These are phyloP conservation scores for Beroe ovata DNA, from an alignment of 37 sponge, comb jelly and placozoan genomes.

Conservation along the genomic window DNA sequence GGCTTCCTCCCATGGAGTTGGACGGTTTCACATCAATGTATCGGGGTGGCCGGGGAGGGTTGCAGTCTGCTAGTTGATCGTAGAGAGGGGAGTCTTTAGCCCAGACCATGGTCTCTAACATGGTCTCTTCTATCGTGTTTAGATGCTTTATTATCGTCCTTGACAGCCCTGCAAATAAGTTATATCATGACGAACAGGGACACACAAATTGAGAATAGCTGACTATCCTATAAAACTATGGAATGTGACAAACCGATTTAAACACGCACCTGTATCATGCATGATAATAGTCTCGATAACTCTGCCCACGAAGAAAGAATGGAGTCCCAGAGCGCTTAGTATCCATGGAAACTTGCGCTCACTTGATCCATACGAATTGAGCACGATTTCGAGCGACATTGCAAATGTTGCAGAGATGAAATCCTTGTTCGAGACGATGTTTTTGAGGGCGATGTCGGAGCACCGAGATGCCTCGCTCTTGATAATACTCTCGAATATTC, in stretches of 20 bases:
- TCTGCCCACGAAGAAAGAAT: slow-evolving; percentile 44
- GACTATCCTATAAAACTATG: no score
- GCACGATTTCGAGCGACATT: slow-evolving; percentile 40
- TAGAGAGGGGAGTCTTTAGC: slow-evolving; percentile 66
- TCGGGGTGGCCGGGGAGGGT: slow-evolving; percentile 56
- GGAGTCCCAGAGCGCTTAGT: slow-evolving; percentile 17
- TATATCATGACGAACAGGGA: no score
- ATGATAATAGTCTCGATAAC: slow-evolving; percentile 63
- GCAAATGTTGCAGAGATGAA: slow-evolving; percentile 57
- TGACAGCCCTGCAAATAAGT: slow-evolving; percentile 36
- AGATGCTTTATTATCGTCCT: slow-evolving; percentile 64
- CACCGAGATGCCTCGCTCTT: slow-evolving; percentile 31
- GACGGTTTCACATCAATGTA: slow-evolving; percentile 51
- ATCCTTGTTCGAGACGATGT: slow-evolving; percentile 42
- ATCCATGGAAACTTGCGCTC: slow-evolving; percentile 58
- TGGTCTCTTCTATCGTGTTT: slow-evolving; percentile 64
- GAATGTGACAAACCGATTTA: no score
- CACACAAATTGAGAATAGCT: no score
- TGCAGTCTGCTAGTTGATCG: slow-evolving; percentile 53
- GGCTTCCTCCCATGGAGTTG: background rate
- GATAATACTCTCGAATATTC: slow-evolving; percentile 38
- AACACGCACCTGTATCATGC: slow-evolving; percentile 64
- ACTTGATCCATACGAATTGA: slow-evolving; percentile 52
- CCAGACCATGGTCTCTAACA: slow-evolving; percentile 62
- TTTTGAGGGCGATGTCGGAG: slow-evolving; percentile 10